Evolutionary conservation across 2,888 invertebrate species (phyloP).

Genomic region (Acanthopleura granulata): DNA sequence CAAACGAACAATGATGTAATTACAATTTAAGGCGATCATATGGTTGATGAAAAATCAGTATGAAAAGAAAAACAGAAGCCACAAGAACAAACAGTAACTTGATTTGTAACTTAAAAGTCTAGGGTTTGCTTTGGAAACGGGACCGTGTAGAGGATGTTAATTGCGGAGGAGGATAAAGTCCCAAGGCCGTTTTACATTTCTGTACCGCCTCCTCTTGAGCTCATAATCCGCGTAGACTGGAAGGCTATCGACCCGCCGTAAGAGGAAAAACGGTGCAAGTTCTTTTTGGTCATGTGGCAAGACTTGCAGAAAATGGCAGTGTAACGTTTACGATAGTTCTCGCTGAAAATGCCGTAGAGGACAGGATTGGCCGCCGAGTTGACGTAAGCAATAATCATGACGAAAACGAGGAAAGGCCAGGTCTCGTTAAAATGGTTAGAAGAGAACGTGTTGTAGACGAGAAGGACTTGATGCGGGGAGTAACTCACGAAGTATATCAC

Average conservation of each 20-base stretch:
- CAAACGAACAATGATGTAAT: too few relatives aligned
- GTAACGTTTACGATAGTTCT: slow-evolving; percentile 63
- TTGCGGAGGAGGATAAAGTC: too few relatives aligned
- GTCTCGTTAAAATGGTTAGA: slow-evolving; percentile 52
- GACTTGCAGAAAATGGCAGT: slow-evolving; percentile 9
- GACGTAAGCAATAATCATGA: slow-evolving; percentile 66
- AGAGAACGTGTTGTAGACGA: slow-evolving; percentile 65
- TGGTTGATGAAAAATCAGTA: too few relatives aligned
- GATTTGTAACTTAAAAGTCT: too few relatives aligned
- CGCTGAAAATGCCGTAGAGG: slow-evolving; percentile 69
- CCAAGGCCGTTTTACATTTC: background rate
- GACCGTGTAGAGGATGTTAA: too few relatives aligned
- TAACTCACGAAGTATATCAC: slow-evolving; percentile 71
- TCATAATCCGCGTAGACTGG: background rate
- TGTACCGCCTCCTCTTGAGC: background rate
- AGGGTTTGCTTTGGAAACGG: too few relatives aligned
- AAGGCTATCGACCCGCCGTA: slow-evolving; percentile 12
- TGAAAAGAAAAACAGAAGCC: too few relatives aligned
- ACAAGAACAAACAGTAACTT: too few relatives aligned
- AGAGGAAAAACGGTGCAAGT: slow-evolving; percentile 11
- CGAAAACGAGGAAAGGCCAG: slow-evolving; percentile 65
- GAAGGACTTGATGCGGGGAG: slow-evolving; percentile 69
- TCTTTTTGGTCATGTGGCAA: background rate
- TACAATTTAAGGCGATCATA: too few relatives aligned
- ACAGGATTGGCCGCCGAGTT: slow-evolving; percentile 70